Conservation (phyloP, 35 echinoderm and acorn worm species). For the Apostichopus japonicus region DNA sequence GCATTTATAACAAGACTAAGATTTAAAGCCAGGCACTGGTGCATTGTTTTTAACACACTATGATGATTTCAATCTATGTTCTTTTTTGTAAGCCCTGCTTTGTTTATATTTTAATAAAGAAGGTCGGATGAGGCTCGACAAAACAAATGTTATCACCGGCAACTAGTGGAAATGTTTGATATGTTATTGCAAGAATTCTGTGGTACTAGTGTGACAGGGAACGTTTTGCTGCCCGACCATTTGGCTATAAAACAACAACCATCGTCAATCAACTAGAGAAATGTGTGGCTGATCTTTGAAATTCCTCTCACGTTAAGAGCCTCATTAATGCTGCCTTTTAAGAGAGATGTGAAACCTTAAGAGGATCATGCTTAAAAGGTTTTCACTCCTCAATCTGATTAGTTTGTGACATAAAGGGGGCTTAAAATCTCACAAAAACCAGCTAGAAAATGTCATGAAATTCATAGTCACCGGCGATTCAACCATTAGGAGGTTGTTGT, state of each 20-base stretch:
- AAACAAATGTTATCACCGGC: not conserved
- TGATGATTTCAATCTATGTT: not conserved
- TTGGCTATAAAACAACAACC: slow-evolving; percentile 30
- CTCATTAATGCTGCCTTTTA: slow-evolving; percentile 50
- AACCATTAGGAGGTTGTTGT: not conserved
- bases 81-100: not conserved
- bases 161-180: not conserved
- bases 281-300: slow-evolving; percentile 41
- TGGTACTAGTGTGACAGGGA: slow-evolving; percentile 1
- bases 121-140: not conserved
- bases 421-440: slow-evolving; percentile 40
- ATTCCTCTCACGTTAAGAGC: slow-evolving; percentile 50
- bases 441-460: slow-evolving; percentile 37
- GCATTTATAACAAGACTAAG: no score
- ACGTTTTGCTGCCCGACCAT: not conserved
- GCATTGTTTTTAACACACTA: not conserved
- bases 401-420: slow-evolving; percentile 42
- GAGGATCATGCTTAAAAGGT: slow-evolving; percentile 52
- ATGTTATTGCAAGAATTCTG: slow-evolving; percentile 33
- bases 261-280: slow-evolving; percentile 20
- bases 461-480: slow-evolving; percentile 19
- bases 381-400: slow-evolving; percentile 46
- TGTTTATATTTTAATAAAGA: not conserved
- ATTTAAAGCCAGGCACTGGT: no score
- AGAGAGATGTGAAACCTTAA: slow-evolving; percentile 49